Base-by-base conservation (phyloP, 2,888 invertebrate species). In the Argyresthia albistria region DNA sequence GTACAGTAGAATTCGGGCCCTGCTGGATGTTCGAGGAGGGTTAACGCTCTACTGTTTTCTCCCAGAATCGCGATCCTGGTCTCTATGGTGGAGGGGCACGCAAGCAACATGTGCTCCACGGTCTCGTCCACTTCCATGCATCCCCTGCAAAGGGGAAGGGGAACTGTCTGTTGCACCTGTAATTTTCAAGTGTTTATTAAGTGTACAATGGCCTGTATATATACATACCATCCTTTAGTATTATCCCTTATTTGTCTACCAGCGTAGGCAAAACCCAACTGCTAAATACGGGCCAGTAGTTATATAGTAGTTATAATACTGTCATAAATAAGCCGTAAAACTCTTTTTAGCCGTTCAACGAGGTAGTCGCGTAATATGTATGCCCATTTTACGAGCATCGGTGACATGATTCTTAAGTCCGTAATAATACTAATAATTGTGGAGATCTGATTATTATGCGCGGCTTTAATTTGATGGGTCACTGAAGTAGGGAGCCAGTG, bases 261-360 rank as follows among this genome's bases (percentile, higher is more conserved):
- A 53, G 52, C 50, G 53, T 55, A 55, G 55, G 52, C 55, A 53
- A 55, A 48, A 10, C 11, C 50, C 25, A 43, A 35, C 53, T 10
- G 35, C 49, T 53, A 55, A 50, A 53, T 48, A 45, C 47, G 16
- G 35, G 39, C 42, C 35, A 14, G 14, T 11, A 37, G 42, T 25
- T 51, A 36, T 25, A 25, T 25, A 25, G 25, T 25, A 6, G 25
- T 25, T 25, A 25, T 25, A 25, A 51, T 47, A 52, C 35, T 9
- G 39, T 43, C 16, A 46, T 54, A 52, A 54, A 54, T 52, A 42
- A 46, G 51, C 43, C 43, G 53, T 53, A 55, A 53, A 48, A 51
- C n/a, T 46, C n/a, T 15, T 45, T 54, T 54, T 53, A 56, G 53
- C 46, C 47, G 51, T 51, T 51, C 54, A 51, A 54, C 49, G 46